Evolutionary conservation across 2,888 invertebrate genomes (phyloP).

Genomic region (Hymenopus coronatus): DNA sequence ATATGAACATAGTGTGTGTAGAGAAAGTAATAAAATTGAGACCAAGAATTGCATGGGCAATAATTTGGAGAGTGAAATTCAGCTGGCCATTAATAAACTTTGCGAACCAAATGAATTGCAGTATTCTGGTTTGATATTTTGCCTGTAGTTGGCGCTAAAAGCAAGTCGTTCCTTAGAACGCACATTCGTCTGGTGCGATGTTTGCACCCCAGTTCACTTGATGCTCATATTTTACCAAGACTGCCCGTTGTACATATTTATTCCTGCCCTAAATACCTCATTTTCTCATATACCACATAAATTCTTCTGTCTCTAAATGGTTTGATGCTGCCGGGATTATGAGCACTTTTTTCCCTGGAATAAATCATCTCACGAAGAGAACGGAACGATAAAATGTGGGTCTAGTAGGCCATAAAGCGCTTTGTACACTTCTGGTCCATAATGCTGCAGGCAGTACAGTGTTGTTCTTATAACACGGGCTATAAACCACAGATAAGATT

Average conservation of each 20-base stretch:
- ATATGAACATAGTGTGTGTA: no score
- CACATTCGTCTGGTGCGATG: no score
- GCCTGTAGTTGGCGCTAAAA: no score
- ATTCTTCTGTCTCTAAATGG: not conserved
- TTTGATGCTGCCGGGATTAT: not conserved
- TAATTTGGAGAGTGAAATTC: no score
- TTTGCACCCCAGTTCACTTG: not conserved
- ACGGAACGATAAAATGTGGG: not conserved
- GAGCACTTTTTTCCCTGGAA: not conserved
- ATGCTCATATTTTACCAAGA: not conserved
- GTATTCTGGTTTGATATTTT: no score
- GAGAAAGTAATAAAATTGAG: no score
- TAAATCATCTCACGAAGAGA: not conserved
- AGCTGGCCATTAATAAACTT: no score
- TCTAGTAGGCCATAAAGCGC: not conserved
- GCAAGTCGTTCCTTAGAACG: no score
- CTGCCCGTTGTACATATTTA: not conserved
- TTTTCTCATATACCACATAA: not conserved
- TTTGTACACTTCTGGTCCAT: not conserved
- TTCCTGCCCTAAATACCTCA: not conserved
- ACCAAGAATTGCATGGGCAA: no score
- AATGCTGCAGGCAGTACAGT: not conserved
- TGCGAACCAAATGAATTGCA: no score
- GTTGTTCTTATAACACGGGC: not conserved
- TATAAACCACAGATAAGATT: no score